Conservation (phyloP, 2,797 vertebrate genomes). For the Phrynocephalus guinanensis region DNA sequence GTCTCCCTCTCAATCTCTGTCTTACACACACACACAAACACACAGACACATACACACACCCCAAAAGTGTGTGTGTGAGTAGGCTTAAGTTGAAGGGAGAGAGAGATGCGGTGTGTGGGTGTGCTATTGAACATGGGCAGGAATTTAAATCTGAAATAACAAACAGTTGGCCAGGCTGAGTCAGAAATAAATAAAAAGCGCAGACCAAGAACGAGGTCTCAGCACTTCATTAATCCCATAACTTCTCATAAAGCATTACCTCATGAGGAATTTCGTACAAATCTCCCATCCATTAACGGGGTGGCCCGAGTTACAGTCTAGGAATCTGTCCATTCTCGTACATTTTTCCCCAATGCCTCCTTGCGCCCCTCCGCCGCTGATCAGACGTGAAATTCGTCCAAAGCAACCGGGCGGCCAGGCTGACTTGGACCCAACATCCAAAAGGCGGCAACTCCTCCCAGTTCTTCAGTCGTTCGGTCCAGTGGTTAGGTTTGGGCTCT, state of each 20-base stretch:
- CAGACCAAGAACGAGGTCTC: slow-evolving; percentile 59
- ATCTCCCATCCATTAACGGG: slow-evolving; percentile 46
- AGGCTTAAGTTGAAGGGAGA: background rate
- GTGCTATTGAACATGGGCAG: slow-evolving; percentile 38
- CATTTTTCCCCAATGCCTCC: background rate
- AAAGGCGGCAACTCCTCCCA: too few species aligned
- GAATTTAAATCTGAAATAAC: slow-evolving; percentile 52
- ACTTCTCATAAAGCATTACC: slow-evolving; percentile 59
- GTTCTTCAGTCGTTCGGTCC: too few species aligned
- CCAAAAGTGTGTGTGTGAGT: background rate
- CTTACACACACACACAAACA: background rate
- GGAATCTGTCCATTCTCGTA: background rate
- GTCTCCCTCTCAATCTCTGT: background rate
- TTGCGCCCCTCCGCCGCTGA: background rate
- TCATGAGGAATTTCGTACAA: slow-evolving; percentile 60
- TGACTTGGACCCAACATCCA: background rate
- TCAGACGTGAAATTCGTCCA: slow-evolving; percentile 11
- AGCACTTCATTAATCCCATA: slow-evolving; percentile 56
- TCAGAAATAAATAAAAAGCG: slow-evolving; percentile 52
- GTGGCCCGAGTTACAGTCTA: background rate
- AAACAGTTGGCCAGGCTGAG: slow-evolving; percentile 43
- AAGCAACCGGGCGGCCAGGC: background rate
- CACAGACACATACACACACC: background rate
- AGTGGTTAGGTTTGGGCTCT: fast-evolving
- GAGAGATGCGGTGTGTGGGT: background rate